Evolutionary conservation across 2,797 vertebrate species (phyloP).

Genomic region (Columba guinea): DNA sequence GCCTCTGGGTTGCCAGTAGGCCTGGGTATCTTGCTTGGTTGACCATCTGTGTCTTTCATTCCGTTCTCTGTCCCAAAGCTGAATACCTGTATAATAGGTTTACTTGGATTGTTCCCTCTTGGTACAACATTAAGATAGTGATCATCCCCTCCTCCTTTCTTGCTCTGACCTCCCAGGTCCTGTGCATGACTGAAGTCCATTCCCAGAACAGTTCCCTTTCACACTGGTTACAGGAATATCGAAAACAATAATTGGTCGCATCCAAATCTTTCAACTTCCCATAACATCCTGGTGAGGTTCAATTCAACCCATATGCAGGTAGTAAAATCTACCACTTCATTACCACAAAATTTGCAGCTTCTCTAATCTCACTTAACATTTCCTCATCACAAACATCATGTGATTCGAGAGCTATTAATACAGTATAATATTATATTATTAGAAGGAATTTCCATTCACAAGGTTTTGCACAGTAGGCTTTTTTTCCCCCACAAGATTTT

Average conservation of each 20-base stretch:
- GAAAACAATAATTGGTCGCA: not conserved
- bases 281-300: not conserved
- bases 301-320: not conserved
- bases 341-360: not conserved
- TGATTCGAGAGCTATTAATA: not conserved
- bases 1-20: not conserved
- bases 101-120: not conserved
- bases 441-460: not conserved
- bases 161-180: not conserved
- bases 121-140: not conserved
- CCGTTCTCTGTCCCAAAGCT: not conserved
- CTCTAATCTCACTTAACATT: not conserved
- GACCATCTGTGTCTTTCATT: not conserved
- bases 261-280: not conserved
- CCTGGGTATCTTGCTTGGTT: not conserved
- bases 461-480: not conserved
- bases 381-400: not conserved
- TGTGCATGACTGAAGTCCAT: not conserved
- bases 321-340: not conserved
- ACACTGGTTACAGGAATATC: not conserved
- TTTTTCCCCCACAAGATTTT: not conserved
- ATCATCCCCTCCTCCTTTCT: not conserved
- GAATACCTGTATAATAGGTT: not conserved
- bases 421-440: not conserved
- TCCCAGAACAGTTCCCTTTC: not conserved